Percentiles rank a stretch among this genome's conserved stretches.
phyloP scores from a whole-genome alignment of 2,888 invertebrate genomes.

The Mythimna impura region DNA sequence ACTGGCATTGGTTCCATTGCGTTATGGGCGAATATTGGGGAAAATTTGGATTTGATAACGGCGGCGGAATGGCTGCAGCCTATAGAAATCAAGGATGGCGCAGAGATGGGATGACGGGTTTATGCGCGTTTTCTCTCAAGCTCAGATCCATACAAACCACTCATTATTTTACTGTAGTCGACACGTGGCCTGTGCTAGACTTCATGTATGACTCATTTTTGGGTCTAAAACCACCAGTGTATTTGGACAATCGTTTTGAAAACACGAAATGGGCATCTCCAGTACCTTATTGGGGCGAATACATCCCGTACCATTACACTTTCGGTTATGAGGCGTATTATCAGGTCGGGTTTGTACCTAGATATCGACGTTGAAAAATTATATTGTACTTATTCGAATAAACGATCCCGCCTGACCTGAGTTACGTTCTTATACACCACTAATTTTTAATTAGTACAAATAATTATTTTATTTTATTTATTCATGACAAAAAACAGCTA shows the following conservation, averaged over 20 bases:
- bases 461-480: too few relatives aligned
- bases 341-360: not conserved
- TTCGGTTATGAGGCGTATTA: not conserved
- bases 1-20: conserved; percentile 38
- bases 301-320: fast-evolving
- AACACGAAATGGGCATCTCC: conserved; percentile 21
- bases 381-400: too few relatives aligned
- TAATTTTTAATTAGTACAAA: too few relatives aligned
- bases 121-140: conserved; percentile 23
- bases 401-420: too few relatives aligned
- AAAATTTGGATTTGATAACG: conserved; percentile 36
- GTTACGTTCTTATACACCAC: too few relatives aligned
- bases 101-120: not conserved
- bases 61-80: not conserved
- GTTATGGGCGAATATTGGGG: conserved; percentile 30
- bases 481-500: too few relatives aligned
- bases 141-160: conserved; percentile 22
- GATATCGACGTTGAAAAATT: conserved; percentile 13
- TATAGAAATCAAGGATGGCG: not conserved
- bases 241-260: conserved; percentile 11
- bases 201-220: conserved; percentile 17
- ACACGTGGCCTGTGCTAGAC: conserved; percentile 10
- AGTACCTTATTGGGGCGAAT: not conserved
- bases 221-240: not conserved
- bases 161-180: conserved; percentile 35